Evolutionary conservation across 2,113 vertebrate genomes (phyloP).

Genomic region (Gallinago paraguaiae): DNA sequence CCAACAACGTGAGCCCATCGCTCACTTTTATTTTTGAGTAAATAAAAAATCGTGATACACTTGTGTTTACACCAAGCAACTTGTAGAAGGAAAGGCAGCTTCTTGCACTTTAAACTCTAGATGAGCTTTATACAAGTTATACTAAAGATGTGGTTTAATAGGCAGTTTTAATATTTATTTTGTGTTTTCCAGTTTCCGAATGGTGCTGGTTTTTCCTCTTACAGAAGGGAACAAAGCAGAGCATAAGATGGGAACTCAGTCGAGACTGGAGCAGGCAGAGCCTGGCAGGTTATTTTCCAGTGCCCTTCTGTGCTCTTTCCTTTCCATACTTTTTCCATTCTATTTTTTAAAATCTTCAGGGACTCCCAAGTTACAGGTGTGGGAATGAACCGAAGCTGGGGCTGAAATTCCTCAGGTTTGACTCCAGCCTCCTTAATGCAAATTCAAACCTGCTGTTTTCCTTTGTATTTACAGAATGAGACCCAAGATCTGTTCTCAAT

Average conservation of each 20-base stretch:
- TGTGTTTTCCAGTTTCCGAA: background rate
- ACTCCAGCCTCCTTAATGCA: background rate
- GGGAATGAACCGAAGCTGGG: background rate
- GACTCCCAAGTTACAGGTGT: background rate
- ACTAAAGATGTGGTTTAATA: background rate
- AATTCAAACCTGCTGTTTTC: background rate
- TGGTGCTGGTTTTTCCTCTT: background rate
- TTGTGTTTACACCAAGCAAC: background rate
- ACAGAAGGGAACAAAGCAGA: background rate
- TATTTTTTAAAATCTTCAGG: background rate
- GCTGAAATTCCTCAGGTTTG: background rate
- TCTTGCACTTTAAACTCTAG: background rate
- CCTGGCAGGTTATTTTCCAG: background rate
- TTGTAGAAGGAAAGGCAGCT: background rate
- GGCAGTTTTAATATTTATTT: background rate
- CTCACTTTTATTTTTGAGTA: too few relatives aligned
- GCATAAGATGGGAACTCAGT: background rate
- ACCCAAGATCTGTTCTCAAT: background rate
- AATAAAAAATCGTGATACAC: background rate
- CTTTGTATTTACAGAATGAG: background rate
- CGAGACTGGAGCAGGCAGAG: background rate
- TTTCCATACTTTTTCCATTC: background rate
- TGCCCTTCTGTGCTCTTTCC: background rate
- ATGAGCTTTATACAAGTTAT: background rate
- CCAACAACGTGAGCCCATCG: rapidly evolving